Evolutionary conservation across 2,888 invertebrate species (phyloP).

Genomic region (Zygothrica quintamaculata): DNA sequence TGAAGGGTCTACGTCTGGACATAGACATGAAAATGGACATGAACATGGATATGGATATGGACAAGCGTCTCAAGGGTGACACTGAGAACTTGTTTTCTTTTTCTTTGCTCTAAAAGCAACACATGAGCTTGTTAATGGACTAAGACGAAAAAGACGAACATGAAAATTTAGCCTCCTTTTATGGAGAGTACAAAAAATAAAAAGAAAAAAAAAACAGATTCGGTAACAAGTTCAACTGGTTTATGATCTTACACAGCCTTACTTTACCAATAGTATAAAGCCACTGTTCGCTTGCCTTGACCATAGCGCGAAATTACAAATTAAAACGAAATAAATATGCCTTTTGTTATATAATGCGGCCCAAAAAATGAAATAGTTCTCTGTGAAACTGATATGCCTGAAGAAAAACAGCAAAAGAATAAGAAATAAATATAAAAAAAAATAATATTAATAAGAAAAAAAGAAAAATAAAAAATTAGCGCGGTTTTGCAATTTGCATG

Average conservation of each 20-base stretch:
- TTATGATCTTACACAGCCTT: slow-evolving; percentile 21
- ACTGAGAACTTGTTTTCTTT: slow-evolving; percentile 62
- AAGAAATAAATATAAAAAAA: slow-evolving; percentile 35
- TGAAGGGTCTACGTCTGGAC: slow-evolving; percentile 35
- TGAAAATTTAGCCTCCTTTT: slow-evolving; percentile 23
- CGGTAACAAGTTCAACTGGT: slow-evolving; percentile 72
- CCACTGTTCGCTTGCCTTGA: slow-evolving; percentile 39
- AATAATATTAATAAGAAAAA: slow-evolving; percentile 25
- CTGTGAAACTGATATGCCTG: slow-evolving; percentile 69
- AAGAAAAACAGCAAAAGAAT: slow-evolving; percentile 8
- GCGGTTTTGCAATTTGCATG: slow-evolving; percentile 79
- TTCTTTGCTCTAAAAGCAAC: slow-evolving; percentile 12
- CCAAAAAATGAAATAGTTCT: slow-evolving; percentile 32
- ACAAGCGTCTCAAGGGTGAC: slow-evolving; percentile 59
- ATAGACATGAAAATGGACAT: slow-evolving; percentile 35
- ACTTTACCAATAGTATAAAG: too few species aligned
- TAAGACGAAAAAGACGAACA: slow-evolving; percentile 21
- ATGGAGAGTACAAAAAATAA: slow-evolving; percentile 20
- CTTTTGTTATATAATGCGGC: slow-evolving; percentile 66
- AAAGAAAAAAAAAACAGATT: too few species aligned
- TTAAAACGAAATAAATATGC: slow-evolving; percentile 78
- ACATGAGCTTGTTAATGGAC: slow-evolving; percentile 64
- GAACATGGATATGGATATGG: slow-evolving; percentile 33
- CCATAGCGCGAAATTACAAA: slow-evolving; percentile 79
- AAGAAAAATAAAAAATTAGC: slow-evolving; percentile 63